Base-by-base conservation (phyloP, 2,888 invertebrate species). In the Plusia festucae region DNA sequence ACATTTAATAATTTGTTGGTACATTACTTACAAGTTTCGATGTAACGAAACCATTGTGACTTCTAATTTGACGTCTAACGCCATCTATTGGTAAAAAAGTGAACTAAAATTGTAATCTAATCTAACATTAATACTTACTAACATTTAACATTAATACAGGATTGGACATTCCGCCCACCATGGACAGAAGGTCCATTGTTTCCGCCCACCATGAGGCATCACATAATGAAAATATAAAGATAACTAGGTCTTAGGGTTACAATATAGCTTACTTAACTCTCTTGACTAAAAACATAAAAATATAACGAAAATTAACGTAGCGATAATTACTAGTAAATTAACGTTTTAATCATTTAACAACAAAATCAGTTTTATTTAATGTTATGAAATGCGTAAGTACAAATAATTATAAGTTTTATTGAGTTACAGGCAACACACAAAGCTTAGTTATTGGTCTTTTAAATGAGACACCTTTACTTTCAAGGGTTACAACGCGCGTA, bases 401-500 rank as follows among this genome's bases (percentile, higher is more conserved):
- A 27, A 27, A 27, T 27, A 27, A 27, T 27, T 34, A 34, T 34
- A 11, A 15, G 34, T 27, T 34, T 34, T 15, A 34, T 15, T 34
- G 34, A 34, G 34, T 4, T 11, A 34, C 34, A 34, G 57, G 57
- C 27, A 57, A 49, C 13, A 49, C 18, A 57, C 46, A 46, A 7
- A 57, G n/a, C 30, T 57, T 49, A 5, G 57, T 46, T 27, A 30
- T 15, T n/a, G 57, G 49, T 49, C 57, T 24, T 32, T 60, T 60
- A 22, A 60, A 34, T n/a, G 24, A 13, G 0, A 40, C 44, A 24
- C 18, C 40, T 27, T 60, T 60, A 34, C 34, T 52, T 51, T 32
- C 34, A 30, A 59, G 30, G 0, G 59, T 32, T 9, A 70, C 70
- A 13, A 66, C 69, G 32, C 69, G 32, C 7, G 63, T 60, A 22